phyloP scores from a whole-genome alignment of 2,888 invertebrate species.

The Euplexia lucipara region DNA sequence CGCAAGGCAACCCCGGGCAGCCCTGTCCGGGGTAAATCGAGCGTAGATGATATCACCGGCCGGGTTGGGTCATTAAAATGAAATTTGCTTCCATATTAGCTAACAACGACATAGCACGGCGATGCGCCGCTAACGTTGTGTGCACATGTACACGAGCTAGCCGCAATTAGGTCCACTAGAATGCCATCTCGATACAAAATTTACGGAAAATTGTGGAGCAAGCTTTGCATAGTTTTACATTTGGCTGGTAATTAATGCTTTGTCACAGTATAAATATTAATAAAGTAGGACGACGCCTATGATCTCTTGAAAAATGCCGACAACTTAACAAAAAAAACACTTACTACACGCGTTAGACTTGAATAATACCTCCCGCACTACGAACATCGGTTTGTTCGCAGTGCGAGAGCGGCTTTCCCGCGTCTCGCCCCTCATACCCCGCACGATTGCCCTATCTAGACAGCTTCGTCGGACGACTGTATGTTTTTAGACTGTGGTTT shows the following conservation, averaged over 20 bases:
- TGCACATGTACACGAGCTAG: constrained; percentile 49
- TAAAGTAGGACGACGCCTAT: too few species aligned
- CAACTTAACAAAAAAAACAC: too few species aligned
- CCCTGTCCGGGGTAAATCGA: constrained; percentile 78
- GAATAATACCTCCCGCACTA: too few species aligned
- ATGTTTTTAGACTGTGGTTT: too few species aligned
- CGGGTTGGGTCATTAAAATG: constrained; percentile 85
- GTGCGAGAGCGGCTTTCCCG: too few species aligned
- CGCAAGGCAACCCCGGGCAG: constrained; percentile 69
- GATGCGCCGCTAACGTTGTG: constrained; percentile 56
- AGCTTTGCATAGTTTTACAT: neutral
- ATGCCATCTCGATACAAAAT: constrained; percentile 27
- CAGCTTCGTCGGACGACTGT: too few species aligned
- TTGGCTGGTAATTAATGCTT: neutral
- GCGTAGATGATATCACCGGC: constrained; percentile 78
- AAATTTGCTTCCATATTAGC: constrained; percentile 84
- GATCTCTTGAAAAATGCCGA: too few species aligned
- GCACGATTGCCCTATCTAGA: too few species aligned
- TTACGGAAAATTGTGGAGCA: neutral
- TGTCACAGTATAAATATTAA: too few species aligned
- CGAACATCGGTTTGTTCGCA: too few species aligned
- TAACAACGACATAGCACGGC: constrained; percentile 61
- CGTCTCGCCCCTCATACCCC: too few species aligned
- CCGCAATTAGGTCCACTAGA: constrained; percentile 25
- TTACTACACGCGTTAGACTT: too few species aligned